Percentiles rank a stretch among this genome's conserved stretches.
Evolutionary conservation across 2,113 vertebrate genomes (phyloP).

Genomic region (Amphiprion ocellaris): DNA sequence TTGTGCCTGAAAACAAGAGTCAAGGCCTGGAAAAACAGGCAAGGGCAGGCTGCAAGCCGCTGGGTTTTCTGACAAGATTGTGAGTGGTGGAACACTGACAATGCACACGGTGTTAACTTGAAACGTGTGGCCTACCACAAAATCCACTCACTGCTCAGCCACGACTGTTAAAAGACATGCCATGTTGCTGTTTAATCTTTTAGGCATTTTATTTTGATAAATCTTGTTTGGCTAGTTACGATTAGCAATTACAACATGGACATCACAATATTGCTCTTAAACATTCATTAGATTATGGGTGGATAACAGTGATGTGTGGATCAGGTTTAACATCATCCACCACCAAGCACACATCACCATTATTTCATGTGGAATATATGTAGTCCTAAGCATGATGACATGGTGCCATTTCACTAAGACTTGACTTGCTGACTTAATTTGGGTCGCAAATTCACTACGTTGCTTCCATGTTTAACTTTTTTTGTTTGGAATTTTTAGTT

Average conservation of each 20-base stretch:
- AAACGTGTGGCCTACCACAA: slow-evolving; percentile 66
- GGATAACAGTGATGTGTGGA: too few species aligned
- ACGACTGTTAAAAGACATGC: slow-evolving; percentile 47
- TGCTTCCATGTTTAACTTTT: too few species aligned
- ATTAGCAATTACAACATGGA: not conserved
- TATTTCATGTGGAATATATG: too few species aligned
- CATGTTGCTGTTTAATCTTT: slow-evolving; percentile 48
- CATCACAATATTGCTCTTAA: not conserved
- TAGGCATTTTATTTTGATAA: slow-evolving; percentile 34
- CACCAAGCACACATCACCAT: too few species aligned
- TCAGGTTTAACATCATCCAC: too few species aligned
- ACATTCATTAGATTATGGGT: not conserved
- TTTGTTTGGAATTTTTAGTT: too few species aligned
- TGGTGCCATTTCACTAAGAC: too few species aligned
- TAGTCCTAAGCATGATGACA: too few species aligned
- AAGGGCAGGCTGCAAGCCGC: slow-evolving; percentile 70
- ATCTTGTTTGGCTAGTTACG: not conserved
- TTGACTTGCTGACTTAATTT: too few species aligned
- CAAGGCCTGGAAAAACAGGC: slow-evolving; percentile 82
- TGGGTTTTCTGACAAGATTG: slow-evolving; percentile 70
- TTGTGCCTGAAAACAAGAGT: slow-evolving; percentile 85
- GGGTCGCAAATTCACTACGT: too few species aligned
- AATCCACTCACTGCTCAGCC: slow-evolving; percentile 65
- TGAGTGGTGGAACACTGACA: slow-evolving; percentile 66
- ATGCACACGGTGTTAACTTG: slow-evolving; percentile 63